These are phyloP conservation scores for Trichomalopsis sarcophagae DNA, from an alignment of 1,140 invertebrate genomes.

Conservation along the genomic window DNA sequence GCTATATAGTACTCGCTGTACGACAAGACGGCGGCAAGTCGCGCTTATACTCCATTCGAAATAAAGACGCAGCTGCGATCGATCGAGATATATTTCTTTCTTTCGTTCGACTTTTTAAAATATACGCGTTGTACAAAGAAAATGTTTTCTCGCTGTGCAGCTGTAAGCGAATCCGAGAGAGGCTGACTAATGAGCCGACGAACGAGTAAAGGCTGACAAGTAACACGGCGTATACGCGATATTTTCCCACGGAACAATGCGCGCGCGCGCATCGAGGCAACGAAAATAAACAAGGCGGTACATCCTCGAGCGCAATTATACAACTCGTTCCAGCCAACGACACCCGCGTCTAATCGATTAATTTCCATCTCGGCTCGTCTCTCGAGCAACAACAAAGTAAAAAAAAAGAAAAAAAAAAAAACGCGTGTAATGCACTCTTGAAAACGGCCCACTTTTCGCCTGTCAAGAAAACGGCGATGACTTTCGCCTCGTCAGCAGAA, in stretches of 20 bases:
- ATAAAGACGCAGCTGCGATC: conserved; percentile 16
- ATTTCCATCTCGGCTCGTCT: neutral
- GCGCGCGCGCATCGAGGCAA: too few species aligned
- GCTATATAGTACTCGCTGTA: conserved; percentile 30
- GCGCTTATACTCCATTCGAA: conserved; percentile 24
- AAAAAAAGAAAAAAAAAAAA: too few species aligned
- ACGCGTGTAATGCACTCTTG: neutral
- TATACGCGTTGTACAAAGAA: too few species aligned
- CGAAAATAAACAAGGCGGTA: neutral
- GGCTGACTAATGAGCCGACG: neutral
- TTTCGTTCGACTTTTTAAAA: neutral
- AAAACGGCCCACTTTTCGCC: neutral
- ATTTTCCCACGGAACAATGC: too few species aligned
- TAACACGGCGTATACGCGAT: too few species aligned
- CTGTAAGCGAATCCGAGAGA: neutral
- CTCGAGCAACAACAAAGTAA: neutral
- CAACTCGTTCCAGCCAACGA: neutral
- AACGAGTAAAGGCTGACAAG: neutral
- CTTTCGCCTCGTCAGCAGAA: conserved; percentile 8
- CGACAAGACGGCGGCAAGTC: conserved; percentile 44
- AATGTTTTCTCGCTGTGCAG: neutral
- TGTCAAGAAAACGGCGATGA: neutral
- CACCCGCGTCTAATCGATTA: neutral
- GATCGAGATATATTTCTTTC: conserved; percentile 3
- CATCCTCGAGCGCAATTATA: too few species aligned